phyloP scores from a whole-genome alignment of 2,888 invertebrate species.

The Cylloceria caligata region DNA sequence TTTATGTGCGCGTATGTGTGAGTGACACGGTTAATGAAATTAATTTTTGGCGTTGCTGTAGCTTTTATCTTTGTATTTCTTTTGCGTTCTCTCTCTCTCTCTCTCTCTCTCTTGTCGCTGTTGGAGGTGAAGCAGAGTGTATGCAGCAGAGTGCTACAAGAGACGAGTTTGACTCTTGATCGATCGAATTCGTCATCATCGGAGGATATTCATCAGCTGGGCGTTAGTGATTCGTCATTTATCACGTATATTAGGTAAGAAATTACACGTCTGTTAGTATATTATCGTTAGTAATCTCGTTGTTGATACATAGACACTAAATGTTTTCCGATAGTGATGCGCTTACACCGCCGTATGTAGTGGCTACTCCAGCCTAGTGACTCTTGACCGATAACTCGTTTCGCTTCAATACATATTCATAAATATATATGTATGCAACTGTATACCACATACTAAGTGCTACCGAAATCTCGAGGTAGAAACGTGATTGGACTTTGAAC shows the following conservation, averaged over 20 bases:
- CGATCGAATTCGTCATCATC: background rate
- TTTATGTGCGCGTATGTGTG: background rate
- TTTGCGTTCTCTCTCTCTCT: background rate
- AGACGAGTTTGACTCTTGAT: background rate
- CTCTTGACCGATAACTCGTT: slow-evolving; percentile 49
- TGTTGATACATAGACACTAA: slow-evolving; percentile 3
- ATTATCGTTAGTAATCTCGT: background rate
- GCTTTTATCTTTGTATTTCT: background rate
- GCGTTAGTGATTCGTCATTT: background rate
- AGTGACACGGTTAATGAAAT: background rate
- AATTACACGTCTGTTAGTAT: background rate
- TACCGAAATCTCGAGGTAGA: slow-evolving; percentile 25
- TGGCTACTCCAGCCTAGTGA: slow-evolving; percentile 34
- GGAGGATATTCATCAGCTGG: background rate
- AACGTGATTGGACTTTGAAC: slow-evolving; percentile 58
- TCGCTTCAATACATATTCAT: background rate
- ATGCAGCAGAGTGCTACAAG: background rate
- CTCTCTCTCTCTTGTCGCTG: background rate
- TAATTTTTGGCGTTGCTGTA: background rate
- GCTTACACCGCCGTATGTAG: background rate
- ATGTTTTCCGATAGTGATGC: background rate
- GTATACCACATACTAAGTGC: background rate
- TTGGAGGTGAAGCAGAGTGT: background rate
- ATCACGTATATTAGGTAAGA: slow-evolving; percentile 27
- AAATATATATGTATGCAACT: background rate